These are phyloP conservation scores for Stictocephala bisonia DNA, from an alignment of 2,888 invertebrate genomes.

Conservation along the genomic window DNA sequence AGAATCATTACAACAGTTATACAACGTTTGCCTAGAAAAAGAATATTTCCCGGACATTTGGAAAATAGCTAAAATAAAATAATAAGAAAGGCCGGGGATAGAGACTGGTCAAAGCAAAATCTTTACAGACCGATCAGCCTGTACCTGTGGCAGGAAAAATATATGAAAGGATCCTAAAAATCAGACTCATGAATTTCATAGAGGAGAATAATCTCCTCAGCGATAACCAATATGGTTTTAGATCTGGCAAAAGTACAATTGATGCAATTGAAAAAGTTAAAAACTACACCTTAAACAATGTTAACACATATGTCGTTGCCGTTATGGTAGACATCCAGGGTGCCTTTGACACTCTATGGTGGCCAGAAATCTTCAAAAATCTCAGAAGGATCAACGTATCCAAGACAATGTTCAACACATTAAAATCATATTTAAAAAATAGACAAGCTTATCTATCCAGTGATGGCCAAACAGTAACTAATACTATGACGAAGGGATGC, in stretches of 20 bases:
- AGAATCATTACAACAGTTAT: background rate
- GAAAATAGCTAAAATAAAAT: background rate
- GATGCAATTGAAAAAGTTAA: background rate
- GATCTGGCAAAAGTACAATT: background rate
- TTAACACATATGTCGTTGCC: background rate
- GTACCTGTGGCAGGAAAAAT: constrained; percentile 12
- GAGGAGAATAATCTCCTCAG: background rate
- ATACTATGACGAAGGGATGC: background rate
- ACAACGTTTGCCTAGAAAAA: background rate
- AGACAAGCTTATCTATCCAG: background rate
- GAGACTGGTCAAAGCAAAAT: background rate
- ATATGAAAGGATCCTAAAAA: constrained; percentile 16
- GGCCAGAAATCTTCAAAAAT: background rate
- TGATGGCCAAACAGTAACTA: background rate
- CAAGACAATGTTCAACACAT: background rate
- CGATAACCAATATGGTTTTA: constrained; percentile 47
- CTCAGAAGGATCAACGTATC: background rate
- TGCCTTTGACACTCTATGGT: constrained; percentile 1
- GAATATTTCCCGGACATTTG: background rate
- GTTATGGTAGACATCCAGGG: background rate
- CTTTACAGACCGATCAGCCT: constrained; percentile 44
- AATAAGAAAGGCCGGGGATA: background rate
- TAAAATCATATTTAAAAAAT: background rate
- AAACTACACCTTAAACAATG: no score
- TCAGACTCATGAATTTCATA: background rate